These are phyloP conservation scores for Prorops nasuta DNA, from an alignment of 1,140 invertebrate species.

Conservation along the genomic window DNA sequence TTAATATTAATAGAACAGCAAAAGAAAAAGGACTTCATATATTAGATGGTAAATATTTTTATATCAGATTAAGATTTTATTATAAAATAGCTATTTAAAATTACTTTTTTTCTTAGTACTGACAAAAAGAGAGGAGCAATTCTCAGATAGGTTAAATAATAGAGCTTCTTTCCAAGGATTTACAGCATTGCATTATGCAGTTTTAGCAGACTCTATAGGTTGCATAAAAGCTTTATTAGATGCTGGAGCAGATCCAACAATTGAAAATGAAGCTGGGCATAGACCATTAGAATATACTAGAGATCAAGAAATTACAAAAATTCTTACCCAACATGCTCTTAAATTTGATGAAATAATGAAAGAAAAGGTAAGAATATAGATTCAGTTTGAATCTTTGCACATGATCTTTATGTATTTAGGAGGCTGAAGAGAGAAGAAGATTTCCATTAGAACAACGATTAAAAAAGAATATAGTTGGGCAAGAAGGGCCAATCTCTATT, in stretches of 20 bases:
- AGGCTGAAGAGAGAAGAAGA: constrained; percentile 78
- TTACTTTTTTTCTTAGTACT: constrained; percentile 57
- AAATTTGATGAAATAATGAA: constrained; percentile 46
- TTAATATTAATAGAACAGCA: constrained; percentile 67
- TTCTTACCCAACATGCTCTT: constrained; percentile 46
- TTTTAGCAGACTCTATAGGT: constrained; percentile 68
- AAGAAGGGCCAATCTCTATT: constrained; percentile 82
- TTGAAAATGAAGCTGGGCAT: constrained; percentile 77
- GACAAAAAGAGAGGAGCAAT: constrained; percentile 74
- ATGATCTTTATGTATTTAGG: constrained; percentile 44
- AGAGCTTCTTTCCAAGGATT: constrained; percentile 79
- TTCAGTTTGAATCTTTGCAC: constrained; percentile 13
- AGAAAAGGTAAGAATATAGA: constrained; percentile 38
- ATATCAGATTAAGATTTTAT: constrained; percentile 6
- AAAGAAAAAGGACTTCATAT: constrained; percentile 59
- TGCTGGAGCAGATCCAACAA: constrained; percentile 68
- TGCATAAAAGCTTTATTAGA: constrained; percentile 64
- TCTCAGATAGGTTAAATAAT: constrained; percentile 72
- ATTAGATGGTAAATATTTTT: constrained; percentile 59
- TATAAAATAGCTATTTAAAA: constrained; percentile 1
- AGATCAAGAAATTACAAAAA: constrained; percentile 59
- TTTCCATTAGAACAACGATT: constrained; percentile 88
- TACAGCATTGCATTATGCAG: constrained; percentile 89
- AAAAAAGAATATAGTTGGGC: constrained; percentile 83
- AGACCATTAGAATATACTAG: constrained; percentile 74